These are phyloP conservation scores for Dryococelus australis DNA, from an alignment of 2,888 invertebrate genomes.

Conservation along the genomic window DNA sequence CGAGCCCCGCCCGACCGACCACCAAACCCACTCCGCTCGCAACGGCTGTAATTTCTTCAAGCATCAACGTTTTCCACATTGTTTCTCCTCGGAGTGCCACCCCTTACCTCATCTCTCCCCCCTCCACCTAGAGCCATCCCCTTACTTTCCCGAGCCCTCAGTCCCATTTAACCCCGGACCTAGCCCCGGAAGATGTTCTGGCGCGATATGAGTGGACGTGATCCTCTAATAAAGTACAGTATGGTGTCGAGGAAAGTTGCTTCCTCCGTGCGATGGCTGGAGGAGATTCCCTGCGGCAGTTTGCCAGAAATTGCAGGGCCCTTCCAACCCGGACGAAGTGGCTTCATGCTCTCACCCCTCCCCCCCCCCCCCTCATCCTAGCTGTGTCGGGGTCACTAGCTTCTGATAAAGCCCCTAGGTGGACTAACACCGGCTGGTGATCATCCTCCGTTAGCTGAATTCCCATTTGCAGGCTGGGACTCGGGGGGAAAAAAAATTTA, in stretches of 20 bases:
- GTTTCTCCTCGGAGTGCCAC: not conserved
- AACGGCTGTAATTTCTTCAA: not conserved
- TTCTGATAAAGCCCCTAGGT: no score
- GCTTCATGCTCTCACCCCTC: no score
- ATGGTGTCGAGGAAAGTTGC: not conserved
- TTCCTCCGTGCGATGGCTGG: not conserved
- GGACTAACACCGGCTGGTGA: no score
- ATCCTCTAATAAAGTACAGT: conserved; percentile 11
- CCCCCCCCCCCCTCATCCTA: no score
- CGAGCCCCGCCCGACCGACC: not conserved
- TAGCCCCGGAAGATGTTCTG: not conserved
- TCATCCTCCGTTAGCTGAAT: no score
- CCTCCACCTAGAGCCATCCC: not conserved
- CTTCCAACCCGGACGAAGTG: no score
- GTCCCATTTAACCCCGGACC: no score
- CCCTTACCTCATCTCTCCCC: not conserved
- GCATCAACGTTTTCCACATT: not conserved
- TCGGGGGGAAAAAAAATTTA: no score
- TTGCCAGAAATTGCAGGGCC: no score
- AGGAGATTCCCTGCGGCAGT: not conserved
- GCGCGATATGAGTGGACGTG: not conserved
- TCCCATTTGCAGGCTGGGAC: no score
- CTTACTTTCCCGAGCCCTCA: no score
- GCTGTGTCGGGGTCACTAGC: no score
- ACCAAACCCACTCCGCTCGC: not conserved